phyloP scores from a whole-genome alignment of 1,140 invertebrate species.

The Lordiphosa stackelbergi region DNA sequence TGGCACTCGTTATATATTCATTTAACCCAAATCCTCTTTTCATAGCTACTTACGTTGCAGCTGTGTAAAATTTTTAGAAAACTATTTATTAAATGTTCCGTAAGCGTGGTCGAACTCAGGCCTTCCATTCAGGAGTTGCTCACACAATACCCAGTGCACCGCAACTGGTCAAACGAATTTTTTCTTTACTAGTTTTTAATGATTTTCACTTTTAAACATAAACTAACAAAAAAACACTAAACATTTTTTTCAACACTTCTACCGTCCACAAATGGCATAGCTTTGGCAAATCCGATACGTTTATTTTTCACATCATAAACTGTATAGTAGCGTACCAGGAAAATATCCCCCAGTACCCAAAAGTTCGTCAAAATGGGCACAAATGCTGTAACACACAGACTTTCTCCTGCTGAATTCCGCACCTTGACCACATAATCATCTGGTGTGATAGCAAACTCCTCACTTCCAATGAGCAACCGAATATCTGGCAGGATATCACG shows the following conservation, averaged over 20 bases:
- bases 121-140: too few relatives aligned
- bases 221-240: too few relatives aligned
- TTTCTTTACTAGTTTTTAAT: too few relatives aligned
- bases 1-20: too few relatives aligned
- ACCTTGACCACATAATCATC: slow-evolving; percentile 28
- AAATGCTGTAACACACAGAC: slow-evolving; percentile 20
- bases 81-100: too few relatives aligned
- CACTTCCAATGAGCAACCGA: slow-evolving; percentile 25
- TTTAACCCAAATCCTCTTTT: too few relatives aligned
- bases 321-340: slow-evolving; percentile 40
- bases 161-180: too few relatives aligned
- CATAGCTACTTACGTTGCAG: too few relatives aligned
- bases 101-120: too few relatives aligned
- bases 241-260: background rate
- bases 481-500: slow-evolving; percentile 14
- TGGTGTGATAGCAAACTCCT: slow-evolving; percentile 22
- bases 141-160: too few relatives aligned
- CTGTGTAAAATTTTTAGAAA: too few relatives aligned
- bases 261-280: background rate
- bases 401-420: background rate
- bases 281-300: slow-evolving; percentile 41
- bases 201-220: too few relatives aligned
- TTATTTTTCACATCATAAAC: slow-evolving; percentile 34
- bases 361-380: slow-evolving; percentile 22
- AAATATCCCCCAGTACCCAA: slow-evolving; percentile 52